Conservation (phyloP, 2,113 vertebrate genomes). For the Xiphophorus maculatus region DNA sequence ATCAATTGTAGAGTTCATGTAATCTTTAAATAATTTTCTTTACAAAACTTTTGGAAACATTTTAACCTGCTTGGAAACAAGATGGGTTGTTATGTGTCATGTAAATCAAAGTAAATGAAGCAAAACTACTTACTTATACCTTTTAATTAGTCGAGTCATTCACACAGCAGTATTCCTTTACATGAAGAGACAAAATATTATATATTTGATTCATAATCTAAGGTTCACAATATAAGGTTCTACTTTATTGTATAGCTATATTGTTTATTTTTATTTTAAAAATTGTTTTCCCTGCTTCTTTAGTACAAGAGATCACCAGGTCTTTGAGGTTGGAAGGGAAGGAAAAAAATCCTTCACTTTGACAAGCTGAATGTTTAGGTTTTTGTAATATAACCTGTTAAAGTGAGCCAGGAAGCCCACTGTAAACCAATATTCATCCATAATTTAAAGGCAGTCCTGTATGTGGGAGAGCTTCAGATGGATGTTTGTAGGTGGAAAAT, state of each 20-base stretch:
- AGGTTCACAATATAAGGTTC: not conserved
- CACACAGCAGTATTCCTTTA: not conserved
- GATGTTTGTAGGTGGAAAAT: constrained; percentile 51
- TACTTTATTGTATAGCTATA: too few species aligned
- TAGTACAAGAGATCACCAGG: too few species aligned
- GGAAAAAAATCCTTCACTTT: too few species aligned
- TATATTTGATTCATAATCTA: not conserved
- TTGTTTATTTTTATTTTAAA: not conserved
- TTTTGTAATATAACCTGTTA: constrained; percentile 8
- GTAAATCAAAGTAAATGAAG: not conserved
- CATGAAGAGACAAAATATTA: constrained; percentile 1
- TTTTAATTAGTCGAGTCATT: constrained; percentile 8
- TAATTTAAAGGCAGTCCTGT: constrained; percentile 57
- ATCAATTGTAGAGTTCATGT: not conserved
- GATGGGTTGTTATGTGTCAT: not conserved
- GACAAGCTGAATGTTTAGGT: not conserved
- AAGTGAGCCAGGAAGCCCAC: constrained; percentile 29
- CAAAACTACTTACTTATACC: constrained; percentile 2
- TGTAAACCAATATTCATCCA: constrained; percentile 51
- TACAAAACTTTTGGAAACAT: too few species aligned
- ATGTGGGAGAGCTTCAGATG: constrained; percentile 55
- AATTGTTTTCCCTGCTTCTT: too few species aligned
- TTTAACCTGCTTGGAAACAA: not conserved
- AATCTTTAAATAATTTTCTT: too few species aligned
- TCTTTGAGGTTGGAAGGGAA: too few species aligned